phyloP scores from a whole-genome alignment of 2,113 vertebrate species.

The Pogona vitticeps region DNA sequence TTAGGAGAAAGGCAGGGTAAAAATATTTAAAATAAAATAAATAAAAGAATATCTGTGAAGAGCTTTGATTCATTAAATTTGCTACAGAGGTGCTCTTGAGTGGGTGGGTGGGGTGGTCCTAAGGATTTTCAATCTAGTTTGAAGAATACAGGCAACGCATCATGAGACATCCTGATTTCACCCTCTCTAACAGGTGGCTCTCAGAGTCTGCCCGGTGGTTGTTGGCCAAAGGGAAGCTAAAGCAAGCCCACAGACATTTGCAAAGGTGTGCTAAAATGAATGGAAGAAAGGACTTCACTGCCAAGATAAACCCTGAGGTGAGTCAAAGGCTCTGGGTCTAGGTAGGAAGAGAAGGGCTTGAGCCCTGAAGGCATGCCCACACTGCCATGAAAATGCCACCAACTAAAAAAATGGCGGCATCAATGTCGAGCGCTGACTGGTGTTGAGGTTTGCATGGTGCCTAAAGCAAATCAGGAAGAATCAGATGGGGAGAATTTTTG shows the following conservation, averaged over 20 bases:
- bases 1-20: too few species aligned
- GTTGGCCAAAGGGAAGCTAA: constrained; percentile 75
- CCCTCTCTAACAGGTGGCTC: constrained; percentile 78
- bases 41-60: too few species aligned
- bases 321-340: not conserved
- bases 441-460: not conserved
- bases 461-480: not conserved
- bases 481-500: not conserved
- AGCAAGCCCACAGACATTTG: constrained; percentile 80
- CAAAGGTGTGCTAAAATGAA: constrained; percentile 81
- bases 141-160: not conserved
- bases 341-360: not conserved
- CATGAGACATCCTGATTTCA: not conserved
- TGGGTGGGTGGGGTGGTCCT: not conserved
- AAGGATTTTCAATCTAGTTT: not conserved
- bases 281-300: constrained; percentile 59
- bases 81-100: too few species aligned
- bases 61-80: too few species aligned
- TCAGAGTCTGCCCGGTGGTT: constrained; percentile 89
- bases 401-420: too few species aligned
- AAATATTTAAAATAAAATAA: too few species aligned
- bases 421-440: too few species aligned
- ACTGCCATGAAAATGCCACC: not conserved
- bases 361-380: too few species aligned
- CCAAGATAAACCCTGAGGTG: constrained; percentile 76